Evolutionary conservation across 2,113 vertebrate genomes (phyloP).

Genomic region (Prunella himalayana): DNA sequence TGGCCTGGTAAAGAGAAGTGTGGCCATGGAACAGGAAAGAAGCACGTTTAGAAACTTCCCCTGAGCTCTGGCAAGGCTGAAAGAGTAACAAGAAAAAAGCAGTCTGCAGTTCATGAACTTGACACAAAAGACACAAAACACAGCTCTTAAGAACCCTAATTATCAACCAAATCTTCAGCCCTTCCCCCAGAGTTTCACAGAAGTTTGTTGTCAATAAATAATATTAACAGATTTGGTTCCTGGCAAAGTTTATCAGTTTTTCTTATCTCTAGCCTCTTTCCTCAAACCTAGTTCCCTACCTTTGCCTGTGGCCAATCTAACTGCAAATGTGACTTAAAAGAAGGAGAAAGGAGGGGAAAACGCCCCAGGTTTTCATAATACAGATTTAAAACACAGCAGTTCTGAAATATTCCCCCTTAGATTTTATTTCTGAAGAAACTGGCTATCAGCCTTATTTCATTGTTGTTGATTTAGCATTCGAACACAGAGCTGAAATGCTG

Average conservation of each 20-base stretch:
- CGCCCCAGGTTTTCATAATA: not conserved
- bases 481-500: not conserved
- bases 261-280: not conserved
- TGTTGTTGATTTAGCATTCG: not conserved
- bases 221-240: not conserved
- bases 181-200: not conserved
- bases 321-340: not conserved
- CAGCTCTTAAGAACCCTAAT: not conserved
- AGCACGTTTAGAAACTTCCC: not conserved
- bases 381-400: not conserved
- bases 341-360: not conserved
- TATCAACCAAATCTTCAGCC: not conserved
- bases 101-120: not conserved
- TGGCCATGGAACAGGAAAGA: not conserved
- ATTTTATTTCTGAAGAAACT: not conserved
- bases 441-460: not conserved
- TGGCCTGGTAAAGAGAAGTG: not conserved
- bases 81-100: not conserved
- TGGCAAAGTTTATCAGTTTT: not conserved
- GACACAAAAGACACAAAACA: not conserved
- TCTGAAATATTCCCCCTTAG: not conserved
- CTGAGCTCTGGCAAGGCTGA: not conserved
- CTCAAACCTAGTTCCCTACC: not conserved
- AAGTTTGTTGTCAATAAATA: not conserved
- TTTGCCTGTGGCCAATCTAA: not conserved